These are phyloP conservation scores for Apeltes quadracus DNA, from an alignment of 2,113 vertebrate species.

Conservation along the genomic window DNA sequence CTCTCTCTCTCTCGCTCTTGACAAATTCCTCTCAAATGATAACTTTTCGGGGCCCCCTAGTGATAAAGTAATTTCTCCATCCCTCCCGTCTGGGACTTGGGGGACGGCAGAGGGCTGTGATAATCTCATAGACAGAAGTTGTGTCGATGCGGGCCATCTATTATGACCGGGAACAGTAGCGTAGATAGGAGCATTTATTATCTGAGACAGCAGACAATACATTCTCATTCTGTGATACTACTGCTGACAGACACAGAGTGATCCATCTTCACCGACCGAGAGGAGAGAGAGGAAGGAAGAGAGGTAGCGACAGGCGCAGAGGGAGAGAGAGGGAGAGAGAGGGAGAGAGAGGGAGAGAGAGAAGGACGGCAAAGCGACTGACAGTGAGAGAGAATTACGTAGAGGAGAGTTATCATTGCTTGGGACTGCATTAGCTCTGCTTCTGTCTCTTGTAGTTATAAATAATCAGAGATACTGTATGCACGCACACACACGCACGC, in stretches of 20 bases:
- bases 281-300: constrained; percentile 38
- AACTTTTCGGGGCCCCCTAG: constrained; percentile 72
- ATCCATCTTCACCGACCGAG: constrained; percentile 74
- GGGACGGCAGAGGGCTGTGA: constrained; percentile 66
- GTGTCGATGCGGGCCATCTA: constrained; percentile 78
- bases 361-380: background rate
- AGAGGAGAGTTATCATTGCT: constrained; percentile 51
- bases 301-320: constrained; percentile 60
- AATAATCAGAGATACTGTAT: constrained; percentile 27
- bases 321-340: constrained; percentile 48
- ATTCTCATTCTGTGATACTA: constrained; percentile 80
- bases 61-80: constrained; percentile 80
- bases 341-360: constrained; percentile 18
- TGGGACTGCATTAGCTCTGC: constrained; percentile 48
- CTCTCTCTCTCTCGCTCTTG: constrained; percentile 32
- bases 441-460: constrained; percentile 38
- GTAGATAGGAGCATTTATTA: constrained; percentile 79
- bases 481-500: background rate
- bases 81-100: constrained; percentile 71
- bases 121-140: constrained; percentile 80
- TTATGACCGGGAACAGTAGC: constrained; percentile 77
- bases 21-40: constrained; percentile 74
- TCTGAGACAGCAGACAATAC: constrained; percentile 79
- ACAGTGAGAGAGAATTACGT: constrained; percentile 32
- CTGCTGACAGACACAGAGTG: constrained; percentile 76